Evolutionary conservation across 2,113 vertebrate genomes (phyloP).

Genomic region (Emberiza fucata): DNA sequence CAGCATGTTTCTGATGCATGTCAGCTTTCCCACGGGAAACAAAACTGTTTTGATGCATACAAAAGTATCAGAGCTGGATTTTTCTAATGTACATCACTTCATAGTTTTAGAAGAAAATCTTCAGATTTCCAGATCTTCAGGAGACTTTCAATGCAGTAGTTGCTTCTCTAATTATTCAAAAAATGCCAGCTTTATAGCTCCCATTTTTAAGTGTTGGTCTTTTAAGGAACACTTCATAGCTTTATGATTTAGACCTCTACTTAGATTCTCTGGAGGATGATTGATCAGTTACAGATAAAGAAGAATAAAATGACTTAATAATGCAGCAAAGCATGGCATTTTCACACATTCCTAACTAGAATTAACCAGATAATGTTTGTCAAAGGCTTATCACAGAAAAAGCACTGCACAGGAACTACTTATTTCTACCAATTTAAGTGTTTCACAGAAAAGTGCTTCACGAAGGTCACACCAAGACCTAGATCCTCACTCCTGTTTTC

Average conservation of each 20-base stretch:
- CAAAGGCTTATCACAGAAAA: not conserved
- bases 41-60: not conserved
- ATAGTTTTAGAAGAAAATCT: not conserved
- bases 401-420: not conserved
- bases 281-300: not conserved
- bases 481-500: not conserved
- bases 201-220: not conserved
- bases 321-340: not conserved
- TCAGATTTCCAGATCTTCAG: not conserved
- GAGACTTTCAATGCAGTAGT: not conserved
- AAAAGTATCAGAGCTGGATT: not conserved
- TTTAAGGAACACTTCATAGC: not conserved
- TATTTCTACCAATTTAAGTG: not conserved
- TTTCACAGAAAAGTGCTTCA: not conserved
- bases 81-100: not conserved
- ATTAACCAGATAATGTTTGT: not conserved
- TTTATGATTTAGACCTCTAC: not conserved
- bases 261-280: not conserved
- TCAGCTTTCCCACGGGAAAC: not conserved
- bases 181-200: not conserved
- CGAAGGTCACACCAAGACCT: not conserved
- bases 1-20: not conserved
- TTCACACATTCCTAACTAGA: not conserved
- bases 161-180: not conserved
- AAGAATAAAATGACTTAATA: not conserved